Percentiles rank a stretch among this genome's conserved stretches.
Evolutionary conservation across 2,113 vertebrate species (phyloP).

Genomic region (Procavia capensis): DNA sequence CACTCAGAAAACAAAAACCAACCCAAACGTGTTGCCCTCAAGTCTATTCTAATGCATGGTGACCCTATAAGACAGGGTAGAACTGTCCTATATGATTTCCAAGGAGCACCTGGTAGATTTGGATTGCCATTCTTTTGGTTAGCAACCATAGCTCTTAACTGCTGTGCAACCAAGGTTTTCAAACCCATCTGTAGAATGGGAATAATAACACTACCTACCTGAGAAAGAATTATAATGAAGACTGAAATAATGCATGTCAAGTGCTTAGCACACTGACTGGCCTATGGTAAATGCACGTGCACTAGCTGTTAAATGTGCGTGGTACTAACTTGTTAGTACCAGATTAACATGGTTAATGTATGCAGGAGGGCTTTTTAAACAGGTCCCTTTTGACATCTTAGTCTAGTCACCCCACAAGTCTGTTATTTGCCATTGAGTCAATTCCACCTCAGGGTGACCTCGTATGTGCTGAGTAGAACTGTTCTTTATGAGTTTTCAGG

Average conservation of each 20-base stretch:
- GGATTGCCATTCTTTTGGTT: no score
- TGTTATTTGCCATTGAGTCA: not conserved
- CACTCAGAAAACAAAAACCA: no score
- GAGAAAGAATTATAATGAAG: not conserved
- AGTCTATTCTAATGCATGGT: no score
- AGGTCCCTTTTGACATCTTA: not conserved
- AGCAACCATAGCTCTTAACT: no score
- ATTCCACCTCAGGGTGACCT: not conserved
- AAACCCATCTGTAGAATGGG: conserved; percentile 1
- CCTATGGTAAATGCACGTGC: not conserved
- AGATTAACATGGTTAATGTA: not conserved
- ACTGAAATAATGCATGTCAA: not conserved
- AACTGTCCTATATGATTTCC: no score
- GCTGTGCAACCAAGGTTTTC: no score
- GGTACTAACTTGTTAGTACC: not conserved
- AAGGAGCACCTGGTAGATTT: no score
- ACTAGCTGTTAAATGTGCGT: not conserved
- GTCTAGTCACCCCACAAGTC: not conserved
- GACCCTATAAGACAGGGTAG: no score
- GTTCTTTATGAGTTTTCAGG: not conserved
- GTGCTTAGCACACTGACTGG: not conserved
- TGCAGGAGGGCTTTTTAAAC: not conserved
- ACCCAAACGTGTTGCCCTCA: no score
- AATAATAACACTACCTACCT: not conserved
- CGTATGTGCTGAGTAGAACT: not conserved